Evolutionary conservation across 2,888 invertebrate species (phyloP).

Genomic region (Lingula anatina): DNA sequence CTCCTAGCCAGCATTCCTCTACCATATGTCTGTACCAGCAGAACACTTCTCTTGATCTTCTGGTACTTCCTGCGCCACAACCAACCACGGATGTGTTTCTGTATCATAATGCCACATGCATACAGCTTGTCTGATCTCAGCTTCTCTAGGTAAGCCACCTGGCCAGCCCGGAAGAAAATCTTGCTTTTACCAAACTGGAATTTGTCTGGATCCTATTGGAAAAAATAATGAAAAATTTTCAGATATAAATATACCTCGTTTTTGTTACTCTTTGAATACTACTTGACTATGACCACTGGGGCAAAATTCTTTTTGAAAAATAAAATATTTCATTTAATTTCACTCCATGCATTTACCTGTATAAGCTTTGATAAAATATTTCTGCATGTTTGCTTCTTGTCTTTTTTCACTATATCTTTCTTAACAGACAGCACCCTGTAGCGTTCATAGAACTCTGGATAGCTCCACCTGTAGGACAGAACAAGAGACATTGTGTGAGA

Average conservation of each 20-base stretch:
- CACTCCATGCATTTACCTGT: too few species aligned
- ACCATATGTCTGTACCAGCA: conserved; percentile 72
- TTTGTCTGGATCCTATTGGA: conserved; percentile 70
- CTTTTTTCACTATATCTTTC: conserved; percentile 69
- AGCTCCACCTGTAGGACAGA: conserved; percentile 58
- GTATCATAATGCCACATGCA: conserved; percentile 85
- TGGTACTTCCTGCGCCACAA: conserved; percentile 69
- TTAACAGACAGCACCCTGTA: conserved; percentile 74
- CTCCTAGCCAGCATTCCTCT: conserved; percentile 79
- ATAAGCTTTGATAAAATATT: conserved; percentile 74
- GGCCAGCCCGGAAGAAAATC: conserved; percentile 96
- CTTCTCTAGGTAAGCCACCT: conserved; percentile 95
- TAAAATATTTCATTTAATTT: too few species aligned
- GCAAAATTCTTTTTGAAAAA: too few species aligned
- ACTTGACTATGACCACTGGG: too few species aligned
- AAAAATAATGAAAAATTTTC: not conserved
- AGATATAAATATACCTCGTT: too few species aligned
- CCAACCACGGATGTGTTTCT: conserved; percentile 83
- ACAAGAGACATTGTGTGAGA: conserved; percentile 1
- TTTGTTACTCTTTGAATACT: not conserved
- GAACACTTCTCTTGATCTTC: conserved; percentile 63
- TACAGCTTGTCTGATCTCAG: conserved; percentile 76
- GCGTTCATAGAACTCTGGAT: conserved; percentile 64
- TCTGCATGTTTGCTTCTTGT: conserved; percentile 74
- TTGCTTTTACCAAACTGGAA: conserved; percentile 97